phyloP scores from a whole-genome alignment of 2,888 invertebrate species.

The Drosophila paracracens region DNA sequence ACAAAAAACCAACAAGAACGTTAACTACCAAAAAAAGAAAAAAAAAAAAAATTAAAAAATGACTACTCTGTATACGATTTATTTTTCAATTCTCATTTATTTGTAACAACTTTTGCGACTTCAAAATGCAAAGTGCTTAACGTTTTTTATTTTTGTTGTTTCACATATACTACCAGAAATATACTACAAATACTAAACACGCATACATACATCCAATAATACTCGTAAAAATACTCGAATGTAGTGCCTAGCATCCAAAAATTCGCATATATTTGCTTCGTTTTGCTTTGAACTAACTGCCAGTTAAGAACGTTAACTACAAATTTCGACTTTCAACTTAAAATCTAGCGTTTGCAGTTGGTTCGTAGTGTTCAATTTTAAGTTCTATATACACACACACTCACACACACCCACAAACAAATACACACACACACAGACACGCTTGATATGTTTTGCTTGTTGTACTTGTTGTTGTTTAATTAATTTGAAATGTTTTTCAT shows the following conservation, averaged over 20 bases:
- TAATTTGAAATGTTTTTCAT: conserved; percentile 64
- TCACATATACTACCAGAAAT: conserved; percentile 17
- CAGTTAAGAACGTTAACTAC: conserved; percentile 37
- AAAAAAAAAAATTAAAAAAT: conserved; percentile 19
- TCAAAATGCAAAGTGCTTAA: conserved; percentile 26
- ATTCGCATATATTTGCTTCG: conserved; percentile 46
- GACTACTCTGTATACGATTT: conserved; percentile 11
- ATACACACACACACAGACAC: conserved; percentile 11
- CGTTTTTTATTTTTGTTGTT: conserved; percentile 12
- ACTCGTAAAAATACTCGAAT: conserved; percentile 16
- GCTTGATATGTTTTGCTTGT: conserved; percentile 58
- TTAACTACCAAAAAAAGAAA: conserved; percentile 38
- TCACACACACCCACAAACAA: conserved; percentile 27
- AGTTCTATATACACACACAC: conserved; percentile 26
- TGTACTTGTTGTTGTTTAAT: conserved; percentile 65
- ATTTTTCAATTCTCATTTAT: conserved; percentile 1
- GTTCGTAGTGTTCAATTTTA: conserved; percentile 39
- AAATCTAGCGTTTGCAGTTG: conserved; percentile 47
- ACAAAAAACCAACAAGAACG: conserved; percentile 35
- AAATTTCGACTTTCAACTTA: conserved; percentile 25
- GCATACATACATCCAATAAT: conserved; percentile 23
- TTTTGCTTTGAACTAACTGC: conserved; percentile 51
- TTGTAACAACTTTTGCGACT: conserved; percentile 27
- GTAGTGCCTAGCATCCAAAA: conserved; percentile 35
- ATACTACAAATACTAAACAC: conserved; percentile 25